A percentile compares a stretch with the other conserved stretches of the same genome.
Conservation (phyloP, 2,797 vertebrate species). For the Acestrorhynchus altus region DNA sequence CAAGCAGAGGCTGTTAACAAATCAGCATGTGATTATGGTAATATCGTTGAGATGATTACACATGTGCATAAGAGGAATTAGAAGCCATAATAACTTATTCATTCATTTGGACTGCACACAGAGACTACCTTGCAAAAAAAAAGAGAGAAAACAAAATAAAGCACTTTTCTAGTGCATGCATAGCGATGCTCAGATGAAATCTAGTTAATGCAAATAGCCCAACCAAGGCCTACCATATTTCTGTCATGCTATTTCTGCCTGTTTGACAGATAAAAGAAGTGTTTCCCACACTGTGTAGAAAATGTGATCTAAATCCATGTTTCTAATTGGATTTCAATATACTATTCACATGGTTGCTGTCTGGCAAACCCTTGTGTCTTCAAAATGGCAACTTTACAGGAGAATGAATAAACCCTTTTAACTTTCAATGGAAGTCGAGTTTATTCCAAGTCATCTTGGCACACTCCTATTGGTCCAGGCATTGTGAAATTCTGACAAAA, state of each 20-base stretch:
- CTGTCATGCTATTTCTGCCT: constrained; percentile 20
- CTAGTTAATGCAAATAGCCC: constrained; percentile 35
- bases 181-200: constrained; percentile 35
- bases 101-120: constrained; percentile 49
- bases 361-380: too few species aligned
- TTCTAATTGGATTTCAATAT: too few species aligned
- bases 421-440: too few species aligned
- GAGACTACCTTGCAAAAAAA: constrained; percentile 29
- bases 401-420: too few species aligned
- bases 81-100: constrained; percentile 56
- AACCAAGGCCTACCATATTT: constrained; percentile 15
- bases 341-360: too few species aligned
- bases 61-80: constrained; percentile 59
- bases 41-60: constrained; percentile 61
- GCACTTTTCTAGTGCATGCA: constrained; percentile 3
- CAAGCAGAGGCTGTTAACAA: constrained; percentile 61
- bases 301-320: constrained; percentile 26
- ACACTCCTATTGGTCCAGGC: too few species aligned
- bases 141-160: constrained; percentile 18
- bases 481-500: too few species aligned
- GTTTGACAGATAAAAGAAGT: constrained; percentile 12
- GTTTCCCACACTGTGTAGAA: constrained; percentile 21
- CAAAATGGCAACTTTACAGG: too few species aligned
- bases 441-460: too few species aligned
- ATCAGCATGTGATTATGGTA: constrained; percentile 67